Conservation (phyloP, 2,113 vertebrate genomes). For the Zapus hudsonius region DNA sequence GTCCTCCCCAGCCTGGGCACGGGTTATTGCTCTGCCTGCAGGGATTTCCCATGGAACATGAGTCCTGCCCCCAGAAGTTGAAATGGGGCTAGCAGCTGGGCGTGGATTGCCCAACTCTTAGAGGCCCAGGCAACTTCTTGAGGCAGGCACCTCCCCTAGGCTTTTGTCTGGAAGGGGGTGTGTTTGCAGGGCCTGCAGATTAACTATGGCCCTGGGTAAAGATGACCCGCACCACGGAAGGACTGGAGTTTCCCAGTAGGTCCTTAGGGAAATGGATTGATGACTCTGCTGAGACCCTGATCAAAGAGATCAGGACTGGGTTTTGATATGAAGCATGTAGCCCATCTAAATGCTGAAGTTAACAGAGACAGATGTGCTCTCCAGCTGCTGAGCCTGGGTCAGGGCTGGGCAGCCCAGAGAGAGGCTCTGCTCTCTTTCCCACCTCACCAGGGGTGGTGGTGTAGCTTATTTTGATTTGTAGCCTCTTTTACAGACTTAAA, state of each 20-base stretch:
- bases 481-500: conserved; percentile 47
- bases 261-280: conserved; percentile 34
- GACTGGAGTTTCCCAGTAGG: conserved; percentile 19
- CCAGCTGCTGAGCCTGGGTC: conserved; percentile 31
- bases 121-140: conserved; percentile 41
- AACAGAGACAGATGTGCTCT: conserved; percentile 19
- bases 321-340: conserved; percentile 58
- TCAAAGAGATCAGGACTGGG: conserved; percentile 38
- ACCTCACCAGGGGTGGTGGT: conserved; percentile 56
- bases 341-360: conserved; percentile 31
- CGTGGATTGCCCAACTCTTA: conserved; percentile 48
- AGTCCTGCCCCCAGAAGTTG: conserved; percentile 28
- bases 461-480: conserved; percentile 58
- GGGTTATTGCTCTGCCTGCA: conserved; percentile 69
- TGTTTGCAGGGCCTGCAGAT: conserved; percentile 43
- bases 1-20: conserved; percentile 56
- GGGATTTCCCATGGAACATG: conserved; percentile 30
- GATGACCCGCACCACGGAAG: conserved; percentile 20
- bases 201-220: conserved; percentile 45
- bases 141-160: conserved; percentile 12
- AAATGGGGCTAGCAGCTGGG: conserved; percentile 44
- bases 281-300: conserved; percentile 23
- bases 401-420: conserved; percentile 54
- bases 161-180: conserved; percentile 18
- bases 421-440: conserved; percentile 45